Base-by-base conservation (phyloP, 1,140 invertebrate species). In the Globodera rostochiensis region DNA sequence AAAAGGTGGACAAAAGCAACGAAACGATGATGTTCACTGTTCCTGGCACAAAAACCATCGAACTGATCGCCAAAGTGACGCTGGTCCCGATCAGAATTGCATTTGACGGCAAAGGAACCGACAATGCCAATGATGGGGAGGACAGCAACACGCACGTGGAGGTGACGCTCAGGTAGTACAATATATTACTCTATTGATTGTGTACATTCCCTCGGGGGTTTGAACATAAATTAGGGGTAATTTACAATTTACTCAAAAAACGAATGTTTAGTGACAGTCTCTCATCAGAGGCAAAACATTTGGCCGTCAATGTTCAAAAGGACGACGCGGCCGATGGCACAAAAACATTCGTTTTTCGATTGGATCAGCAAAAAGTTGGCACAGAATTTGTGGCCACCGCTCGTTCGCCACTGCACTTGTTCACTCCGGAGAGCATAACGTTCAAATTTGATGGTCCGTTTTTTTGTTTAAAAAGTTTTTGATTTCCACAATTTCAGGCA, bases 341-440 rank as follows among this genome's bases (percentile, higher is more conserved):
- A 92, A 91, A 83, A 93, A 95, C 87, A 46, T 76, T 57, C 45
- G 25, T 76, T 21, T 76, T 76, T 9, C n/a, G 25, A n/a, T 76
- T 76, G n/a, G 46, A 76, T 21, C 15, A 21, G 57, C 66, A 57
- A n/a, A 76, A 76, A 57, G 47, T 76, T 74, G 90, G 90, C 25
- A 89, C 90, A 50, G 87, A 88, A 25, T 80, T 94, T 1, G 87
- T 91, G 4, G 91, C 92, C 6, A 87, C 82, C 21, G 91, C 91
- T 25, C 84, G 85, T 25, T 92, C 92, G 6, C 85, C 87, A 11
- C 88, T 92, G 36, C 91, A 95, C 64, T 91, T 96, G 36, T 95
- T 96, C 87, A 92, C 91, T 77, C 95, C 95, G 3, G 84, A 91
- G 36, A 91, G 91, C 4, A 84, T 92, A 9, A 91, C 92, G 74